phyloP scores from a whole-genome alignment of 2,888 invertebrate genomes.

The Caenorhabditis imperialis region DNA sequence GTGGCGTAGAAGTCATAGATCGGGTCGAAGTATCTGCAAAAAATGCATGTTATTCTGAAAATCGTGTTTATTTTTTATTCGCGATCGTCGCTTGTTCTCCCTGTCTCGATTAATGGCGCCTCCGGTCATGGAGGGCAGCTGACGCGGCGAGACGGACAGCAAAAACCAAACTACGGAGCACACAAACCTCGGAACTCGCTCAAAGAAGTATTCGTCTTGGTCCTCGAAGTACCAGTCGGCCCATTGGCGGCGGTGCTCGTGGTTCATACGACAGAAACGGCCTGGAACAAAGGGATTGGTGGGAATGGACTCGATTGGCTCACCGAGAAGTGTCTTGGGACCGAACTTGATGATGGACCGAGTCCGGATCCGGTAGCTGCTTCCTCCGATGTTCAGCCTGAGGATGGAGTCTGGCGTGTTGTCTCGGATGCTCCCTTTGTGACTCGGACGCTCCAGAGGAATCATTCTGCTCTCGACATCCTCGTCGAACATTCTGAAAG shows the following conservation, averaged over 20 bases:
- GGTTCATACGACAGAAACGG: constrained; percentile 74
- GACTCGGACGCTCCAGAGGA: constrained; percentile 62
- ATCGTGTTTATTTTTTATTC: constrained; percentile 8
- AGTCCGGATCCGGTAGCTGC: constrained; percentile 74
- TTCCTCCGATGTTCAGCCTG: constrained; percentile 76
- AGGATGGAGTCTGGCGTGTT: constrained; percentile 71
- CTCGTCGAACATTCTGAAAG: constrained; percentile 56
- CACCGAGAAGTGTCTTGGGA: constrained; percentile 70
- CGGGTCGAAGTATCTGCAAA: constrained; percentile 76
- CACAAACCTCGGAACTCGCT: constrained; percentile 73
- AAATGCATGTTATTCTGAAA: too few species aligned
- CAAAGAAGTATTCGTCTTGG: constrained; percentile 76
- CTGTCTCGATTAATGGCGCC: constrained; percentile 21
- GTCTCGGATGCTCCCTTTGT: constrained; percentile 62
- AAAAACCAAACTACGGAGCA: constrained; percentile 24
- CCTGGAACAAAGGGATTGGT: constrained; percentile 33
- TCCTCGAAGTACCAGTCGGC: constrained; percentile 77
- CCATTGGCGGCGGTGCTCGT: constrained; percentile 76
- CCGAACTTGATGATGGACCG: constrained; percentile 74
- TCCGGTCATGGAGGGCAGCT: constrained; percentile 21
- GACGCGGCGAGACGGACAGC: constrained; percentile 2
- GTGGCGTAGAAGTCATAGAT: constrained; percentile 78
- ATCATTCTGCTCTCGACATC: constrained; percentile 69
- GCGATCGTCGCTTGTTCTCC: not conserved
- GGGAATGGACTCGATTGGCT: not conserved